Evolutionary conservation across 35 echinoderm and acorn worm species (phyloP).

Genomic region (Nesometra sesokonis): DNA sequence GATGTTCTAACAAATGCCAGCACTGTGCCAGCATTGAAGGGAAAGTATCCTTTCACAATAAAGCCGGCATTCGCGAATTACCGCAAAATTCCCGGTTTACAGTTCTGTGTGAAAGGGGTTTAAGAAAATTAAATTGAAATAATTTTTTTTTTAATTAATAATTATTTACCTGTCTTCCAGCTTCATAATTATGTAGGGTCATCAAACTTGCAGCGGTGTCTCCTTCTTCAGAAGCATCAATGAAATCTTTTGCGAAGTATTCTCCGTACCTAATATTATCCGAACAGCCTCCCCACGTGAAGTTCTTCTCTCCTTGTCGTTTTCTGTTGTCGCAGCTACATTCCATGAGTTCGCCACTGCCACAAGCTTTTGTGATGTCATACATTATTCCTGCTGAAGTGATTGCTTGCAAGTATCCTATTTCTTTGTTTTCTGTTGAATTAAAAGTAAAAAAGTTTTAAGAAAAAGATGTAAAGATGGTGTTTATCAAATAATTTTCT

Average conservation of each 20-base stretch:
- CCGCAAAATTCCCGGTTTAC: no score
- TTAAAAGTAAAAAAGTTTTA: no score
- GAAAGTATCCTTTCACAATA: no score
- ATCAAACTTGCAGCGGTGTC: conserved; percentile 45
- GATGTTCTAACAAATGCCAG: no score
- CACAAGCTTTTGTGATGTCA: conserved; percentile 80
- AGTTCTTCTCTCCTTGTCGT: conserved; percentile 29
- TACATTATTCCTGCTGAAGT: conserved; percentile 85
- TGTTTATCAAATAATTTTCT: no score
- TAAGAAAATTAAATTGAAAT: no score
- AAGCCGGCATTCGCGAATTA: no score
- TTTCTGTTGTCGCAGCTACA: conserved; percentile 77
- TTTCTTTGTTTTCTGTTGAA: conserved; percentile 79
- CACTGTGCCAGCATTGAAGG: no score
- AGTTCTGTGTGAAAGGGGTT: no score
- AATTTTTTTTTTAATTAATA: no score
- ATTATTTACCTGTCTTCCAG: conserved; percentile 76
- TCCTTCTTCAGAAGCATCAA: conserved; percentile 64
- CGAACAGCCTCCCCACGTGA: conserved; percentile 87
- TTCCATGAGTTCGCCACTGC: conserved; percentile 64
- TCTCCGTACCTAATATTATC: conserved; percentile 81
- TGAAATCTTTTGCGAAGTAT: conserved; percentile 80
- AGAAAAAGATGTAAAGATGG: no score
- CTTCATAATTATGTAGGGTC: conserved; percentile 91
- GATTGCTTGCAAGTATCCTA: conserved; percentile 76